phyloP scores from a whole-genome alignment of 2,888 invertebrate species.

The Anoncus sp. region DNA sequence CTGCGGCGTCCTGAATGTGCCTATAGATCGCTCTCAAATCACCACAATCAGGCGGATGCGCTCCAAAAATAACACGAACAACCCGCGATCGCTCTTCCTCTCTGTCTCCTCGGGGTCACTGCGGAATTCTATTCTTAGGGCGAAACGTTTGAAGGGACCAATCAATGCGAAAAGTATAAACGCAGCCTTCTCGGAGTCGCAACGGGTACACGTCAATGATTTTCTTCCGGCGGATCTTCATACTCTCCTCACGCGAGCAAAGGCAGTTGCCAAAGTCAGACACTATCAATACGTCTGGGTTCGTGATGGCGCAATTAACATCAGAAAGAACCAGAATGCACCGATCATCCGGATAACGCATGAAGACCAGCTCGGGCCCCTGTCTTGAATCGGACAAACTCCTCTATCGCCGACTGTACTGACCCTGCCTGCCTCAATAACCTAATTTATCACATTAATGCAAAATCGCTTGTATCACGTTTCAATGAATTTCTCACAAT shows the following conservation, averaged over 20 bases:
- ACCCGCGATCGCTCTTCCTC: slow-evolving; percentile 2
- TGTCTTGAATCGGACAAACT: no score
- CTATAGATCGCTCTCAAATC: not conserved
- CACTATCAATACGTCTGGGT: slow-evolving; percentile 3
- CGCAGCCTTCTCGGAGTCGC: not conserved
- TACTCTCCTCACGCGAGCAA: not conserved
- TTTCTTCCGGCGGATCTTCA: not conserved
- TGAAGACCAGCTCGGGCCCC: no score
- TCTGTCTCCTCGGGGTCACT: not conserved
- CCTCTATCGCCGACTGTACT: no score
- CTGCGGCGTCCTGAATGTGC: not conserved
- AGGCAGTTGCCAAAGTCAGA: not conserved
- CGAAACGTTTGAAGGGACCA: slow-evolving; percentile 3
- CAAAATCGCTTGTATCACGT: no score
- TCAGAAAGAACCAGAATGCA: not conserved
- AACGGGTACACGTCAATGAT: not conserved
- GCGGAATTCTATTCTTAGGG: not conserved
- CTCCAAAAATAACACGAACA: not conserved
- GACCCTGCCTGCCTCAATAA: no score
- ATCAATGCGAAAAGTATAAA: not conserved
- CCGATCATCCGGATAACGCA: not conserved
- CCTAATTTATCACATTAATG: no score
- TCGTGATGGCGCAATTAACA: not conserved
- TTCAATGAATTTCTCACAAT: no score
- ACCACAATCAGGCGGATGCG: not conserved